Conservation (phyloP, 2,113 vertebrate genomes). For the Natator depressus region DNA sequence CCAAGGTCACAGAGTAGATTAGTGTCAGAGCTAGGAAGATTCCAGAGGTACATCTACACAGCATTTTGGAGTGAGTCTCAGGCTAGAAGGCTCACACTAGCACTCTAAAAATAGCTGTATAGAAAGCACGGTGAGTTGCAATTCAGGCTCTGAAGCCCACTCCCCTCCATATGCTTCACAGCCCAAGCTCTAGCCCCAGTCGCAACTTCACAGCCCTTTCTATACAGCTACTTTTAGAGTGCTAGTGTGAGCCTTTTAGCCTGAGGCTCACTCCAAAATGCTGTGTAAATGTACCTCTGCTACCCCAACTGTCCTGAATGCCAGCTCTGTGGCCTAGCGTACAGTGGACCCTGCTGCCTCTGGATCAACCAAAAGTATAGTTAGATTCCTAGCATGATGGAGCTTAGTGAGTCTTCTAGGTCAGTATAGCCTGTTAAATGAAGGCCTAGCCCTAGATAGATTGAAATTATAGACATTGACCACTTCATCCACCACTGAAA, state of each 20-base stretch:
- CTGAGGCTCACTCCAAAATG: neutral
- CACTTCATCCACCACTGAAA: neutral
- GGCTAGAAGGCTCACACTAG: neutral
- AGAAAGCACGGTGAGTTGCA: neutral
- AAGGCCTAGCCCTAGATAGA: neutral
- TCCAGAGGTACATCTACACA: neutral
- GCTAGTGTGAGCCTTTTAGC: too few relatives aligned
- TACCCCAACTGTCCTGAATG: neutral
- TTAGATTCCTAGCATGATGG: neutral
- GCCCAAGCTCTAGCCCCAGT: neutral
- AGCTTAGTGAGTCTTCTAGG: neutral
- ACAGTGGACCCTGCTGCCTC: neutral
- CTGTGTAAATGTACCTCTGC: neutral
- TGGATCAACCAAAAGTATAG: neutral
- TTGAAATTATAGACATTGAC: neutral
- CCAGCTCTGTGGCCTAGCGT: neutral
- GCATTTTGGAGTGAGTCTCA: neutral
- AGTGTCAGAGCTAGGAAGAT: conserved; percentile 2
- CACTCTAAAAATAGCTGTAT: neutral
- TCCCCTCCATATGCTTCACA: neutral
- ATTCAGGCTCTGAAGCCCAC: neutral
- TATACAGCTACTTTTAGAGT: neutral
- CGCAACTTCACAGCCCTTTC: neutral
- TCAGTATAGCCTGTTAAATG: neutral
- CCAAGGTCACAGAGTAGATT: neutral